phyloP scores from a whole-genome alignment of 1,140 invertebrate genomes.

The silkworm (Bombyx mori) region DNA sequence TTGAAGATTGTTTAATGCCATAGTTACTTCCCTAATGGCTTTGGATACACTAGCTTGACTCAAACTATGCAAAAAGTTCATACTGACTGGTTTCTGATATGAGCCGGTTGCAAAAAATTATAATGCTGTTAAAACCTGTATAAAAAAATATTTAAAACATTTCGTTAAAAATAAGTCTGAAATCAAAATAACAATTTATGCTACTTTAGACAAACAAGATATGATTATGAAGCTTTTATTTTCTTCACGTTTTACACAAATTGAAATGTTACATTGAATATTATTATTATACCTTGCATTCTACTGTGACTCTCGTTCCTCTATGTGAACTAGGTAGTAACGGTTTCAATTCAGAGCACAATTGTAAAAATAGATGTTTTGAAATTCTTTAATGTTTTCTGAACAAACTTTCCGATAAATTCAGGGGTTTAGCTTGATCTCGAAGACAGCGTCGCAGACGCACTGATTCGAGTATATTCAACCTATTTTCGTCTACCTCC shows the following conservation, averaged over 20 bases:
- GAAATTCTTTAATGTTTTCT: background rate
- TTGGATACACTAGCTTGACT: constrained; percentile 15
- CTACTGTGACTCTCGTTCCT: background rate
- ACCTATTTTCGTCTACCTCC: background rate
- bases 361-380: background rate
- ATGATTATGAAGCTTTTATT: background rate
- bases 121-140: constrained; percentile 13
- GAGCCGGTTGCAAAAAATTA: constrained; percentile 17
- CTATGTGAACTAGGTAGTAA: background rate
- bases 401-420: background rate
- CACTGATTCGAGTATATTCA: background rate
- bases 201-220: no score
- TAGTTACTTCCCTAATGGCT: no score
- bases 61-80: constrained; percentile 8
- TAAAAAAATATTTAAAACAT: background rate
- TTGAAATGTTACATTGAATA: no score
- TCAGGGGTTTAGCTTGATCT: background rate
- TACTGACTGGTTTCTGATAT: constrained; percentile 14
- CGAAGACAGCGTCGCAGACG: no score
- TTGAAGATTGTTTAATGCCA: no score
- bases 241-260: no score
- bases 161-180: background rate
- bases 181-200: no score
- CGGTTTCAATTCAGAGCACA: background rate
- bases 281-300: background rate